These are phyloP conservation scores for Taphrorychus bicolor DNA, from an alignment of 2,888 invertebrate genomes.

Conservation along the genomic window DNA sequence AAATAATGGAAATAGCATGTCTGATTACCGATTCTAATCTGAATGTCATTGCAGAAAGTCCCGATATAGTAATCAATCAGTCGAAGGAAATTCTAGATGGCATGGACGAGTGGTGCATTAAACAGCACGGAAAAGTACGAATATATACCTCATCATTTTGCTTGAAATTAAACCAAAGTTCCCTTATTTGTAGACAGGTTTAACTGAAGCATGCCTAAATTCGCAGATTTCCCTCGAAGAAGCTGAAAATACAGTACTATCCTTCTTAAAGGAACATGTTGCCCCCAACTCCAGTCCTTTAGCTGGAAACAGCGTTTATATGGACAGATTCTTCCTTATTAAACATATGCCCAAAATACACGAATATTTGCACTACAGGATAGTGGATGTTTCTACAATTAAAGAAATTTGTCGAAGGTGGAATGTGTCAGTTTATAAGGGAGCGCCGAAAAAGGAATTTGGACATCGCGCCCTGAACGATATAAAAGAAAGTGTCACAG, in stretches of 20 bases:
- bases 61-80: conserved; percentile 80
- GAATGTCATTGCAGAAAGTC: conserved; percentile 77
- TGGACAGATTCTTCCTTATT: conserved; percentile 82
- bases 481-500: conserved; percentile 84
- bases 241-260: conserved; percentile 76
- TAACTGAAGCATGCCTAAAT: conserved; percentile 74
- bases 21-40: conserved; percentile 84
- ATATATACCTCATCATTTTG: not conserved
- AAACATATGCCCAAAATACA: conserved; percentile 84
- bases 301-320: conserved; percentile 88
- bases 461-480: conserved; percentile 81
- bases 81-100: conserved; percentile 71
- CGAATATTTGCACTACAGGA: conserved; percentile 84
- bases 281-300: conserved; percentile 71
- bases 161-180: conserved; percentile 24
- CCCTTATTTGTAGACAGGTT: conserved; percentile 80
- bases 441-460: conserved; percentile 69
- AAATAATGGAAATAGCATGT: conserved; percentile 89
- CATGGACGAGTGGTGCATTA: conserved; percentile 87
- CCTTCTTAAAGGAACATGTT: conserved; percentile 71
- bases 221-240: conserved; percentile 70
- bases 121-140: conserved; percentile 78
- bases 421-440: conserved; percentile 69
- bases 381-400: conserved; percentile 90
- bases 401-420: conserved; percentile 86